Base-by-base conservation (phyloP, 2,797 vertebrate genomes). In the Lycodopsis pacificus region DNA sequence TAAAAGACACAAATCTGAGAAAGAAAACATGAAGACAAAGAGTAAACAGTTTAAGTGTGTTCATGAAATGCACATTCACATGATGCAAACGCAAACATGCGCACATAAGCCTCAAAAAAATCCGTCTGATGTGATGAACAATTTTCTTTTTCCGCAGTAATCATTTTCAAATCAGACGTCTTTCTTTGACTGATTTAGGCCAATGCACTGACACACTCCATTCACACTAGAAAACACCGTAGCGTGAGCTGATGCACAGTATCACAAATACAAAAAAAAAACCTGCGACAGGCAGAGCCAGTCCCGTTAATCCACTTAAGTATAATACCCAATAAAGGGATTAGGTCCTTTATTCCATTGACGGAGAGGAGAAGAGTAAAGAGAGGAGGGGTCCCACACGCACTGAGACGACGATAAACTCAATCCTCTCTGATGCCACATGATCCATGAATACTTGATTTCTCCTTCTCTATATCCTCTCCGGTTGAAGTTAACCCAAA, bases 271-370 rank as follows among this genome's bases (percentile, higher is more conserved):
- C 63, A 34, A 34, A 34, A 34, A 32, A 32, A 5, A 34, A 34
- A 7, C 7, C 32, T 22, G 27, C 73, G 38, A 73, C 57, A 64
- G 53, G 8, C 69, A 74, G 38, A 61, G 65, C 67, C n/a, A 69
- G 25, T 83, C 83, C 81, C 32, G 58, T 77, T 80, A 86, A 75
- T 73, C 75, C 61, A 82, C 73, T 87, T 88, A 84, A 80, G 56
- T 80, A 27, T 71, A 71, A 82, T 83, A 84, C 71, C 70, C 67
- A 79, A 71, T 82, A 88, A 86, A 73, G 42, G 65, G 83, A 91
- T 89, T 81, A 79, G 34, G 51, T 74, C 72, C 48, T 82, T 86
- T 76, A 77, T 87, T 86, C 65, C 30, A 62, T 14, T 82, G 76
- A 81, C 17, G 15, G 53, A 64, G 46, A 75, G 32, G 54, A 80